Evolutionary conservation across 1,140 invertebrate species (phyloP), one percentile per base, ranked within the genome.

Genomic region (Doryteuthis pealeii): DNA sequence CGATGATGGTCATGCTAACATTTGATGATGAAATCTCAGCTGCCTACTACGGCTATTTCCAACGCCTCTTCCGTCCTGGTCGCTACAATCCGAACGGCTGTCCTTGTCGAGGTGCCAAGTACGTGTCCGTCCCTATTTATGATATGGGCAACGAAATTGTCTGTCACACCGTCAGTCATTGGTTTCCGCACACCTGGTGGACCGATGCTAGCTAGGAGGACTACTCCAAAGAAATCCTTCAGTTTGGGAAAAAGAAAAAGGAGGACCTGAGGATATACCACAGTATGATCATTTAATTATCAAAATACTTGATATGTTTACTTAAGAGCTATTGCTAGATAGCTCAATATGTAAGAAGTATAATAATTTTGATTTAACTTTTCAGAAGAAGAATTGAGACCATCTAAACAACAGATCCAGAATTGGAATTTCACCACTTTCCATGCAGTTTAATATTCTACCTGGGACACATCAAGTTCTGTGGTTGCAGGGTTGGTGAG

Each of bases 401-500:
- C n/a, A n/a, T n/a, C n/a, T n/a, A n/a, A n/a, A n/a, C n/a, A n/a
- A n/a, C n/a, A n/a, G 77, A 49, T 81, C 28, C 77, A 80, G 72
- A 70, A 80, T 30, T 78, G 80, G 15, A 68, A 70, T 0, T 77
- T 78, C 76, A 81, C 76, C 70, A 79, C 78, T 78, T 81, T 78
- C 73, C 74, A 71, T 8, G 75, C 78, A 5, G 45, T 81, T 5
- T 77, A 81, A 67, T 78, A 81, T 72, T 33, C 71, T 43, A 72
- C 76, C 31, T 78, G 76, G 68, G 73, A 67, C 10, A 98, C 97
- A 86, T 96, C 98, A 85, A 96, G 95, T 12, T 96, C 95, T 22
- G 96, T 98, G 78, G 78, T 81, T 83, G 97, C 95, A 0, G 95
- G 95, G 15, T 94, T 95, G 8, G 89, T 97, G n/a, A 95, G 93